These are phyloP conservation scores for Clarias pachynema DNA, from an alignment of 2,797 vertebrate species.

Conservation along the genomic window DNA sequence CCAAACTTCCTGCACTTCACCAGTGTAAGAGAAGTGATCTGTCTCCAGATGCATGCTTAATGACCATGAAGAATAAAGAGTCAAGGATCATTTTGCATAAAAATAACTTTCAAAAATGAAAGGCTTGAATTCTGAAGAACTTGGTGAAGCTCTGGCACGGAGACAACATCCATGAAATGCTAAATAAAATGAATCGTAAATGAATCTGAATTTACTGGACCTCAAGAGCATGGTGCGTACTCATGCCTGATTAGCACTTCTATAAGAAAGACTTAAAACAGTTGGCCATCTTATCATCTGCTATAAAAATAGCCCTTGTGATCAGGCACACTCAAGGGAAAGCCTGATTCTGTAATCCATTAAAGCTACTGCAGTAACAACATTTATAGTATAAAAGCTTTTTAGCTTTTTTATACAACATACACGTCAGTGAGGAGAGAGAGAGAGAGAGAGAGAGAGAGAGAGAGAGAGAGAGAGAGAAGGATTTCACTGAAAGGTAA, in stretches of 20 bases:
- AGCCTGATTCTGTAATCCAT: conserved; percentile 45
- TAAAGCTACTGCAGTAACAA: conserved; percentile 33
- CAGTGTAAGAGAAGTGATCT: conserved; percentile 10
- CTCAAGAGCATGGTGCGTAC: neutral
- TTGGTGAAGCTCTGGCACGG: neutral
- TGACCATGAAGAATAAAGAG: neutral
- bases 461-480: conserved; percentile 1
- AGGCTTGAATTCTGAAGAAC: neutral
- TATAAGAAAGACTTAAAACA: conserved; percentile 27
- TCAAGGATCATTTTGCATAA: neutral
- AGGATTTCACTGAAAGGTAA: neutral
- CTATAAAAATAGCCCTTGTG: conserved; percentile 50
- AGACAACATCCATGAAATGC: neutral
- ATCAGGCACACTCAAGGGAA: conserved; percentile 53
- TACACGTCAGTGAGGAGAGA: neutral
- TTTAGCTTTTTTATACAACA: conserved; percentile 42
- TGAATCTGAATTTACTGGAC: conserved; percentile 4
- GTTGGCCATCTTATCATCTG: conserved; percentile 29
- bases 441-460: too few species aligned
- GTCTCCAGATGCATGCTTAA: conserved; percentile 16
- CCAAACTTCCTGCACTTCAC: neutral
- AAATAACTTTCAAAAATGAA: neutral
- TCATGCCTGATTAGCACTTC: conserved; percentile 22
- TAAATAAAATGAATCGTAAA: conserved; percentile 5
- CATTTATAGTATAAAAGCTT: conserved; percentile 12